These are phyloP conservation scores for Monochamus alternatus DNA, from an alignment of 2,888 invertebrate species.

Conservation along the genomic window DNA sequence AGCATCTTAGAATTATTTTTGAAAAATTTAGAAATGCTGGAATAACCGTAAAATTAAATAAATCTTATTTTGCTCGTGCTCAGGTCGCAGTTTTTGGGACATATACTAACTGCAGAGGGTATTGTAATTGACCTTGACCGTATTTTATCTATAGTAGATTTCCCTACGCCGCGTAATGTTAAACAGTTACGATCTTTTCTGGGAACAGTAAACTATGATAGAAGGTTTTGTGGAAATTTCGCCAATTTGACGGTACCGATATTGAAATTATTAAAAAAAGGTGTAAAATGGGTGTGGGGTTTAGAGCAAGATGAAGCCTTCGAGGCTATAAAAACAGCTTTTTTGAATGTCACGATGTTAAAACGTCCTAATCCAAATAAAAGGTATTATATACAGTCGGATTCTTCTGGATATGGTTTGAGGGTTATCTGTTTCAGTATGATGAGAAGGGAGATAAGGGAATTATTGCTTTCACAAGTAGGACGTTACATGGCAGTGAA, in stretches of 20 bases:
- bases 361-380: conserved; percentile 37
- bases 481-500: conserved; percentile 31
- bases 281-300: conserved; percentile 36
- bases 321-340: conserved; percentile 30
- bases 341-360: conserved; percentile 28
- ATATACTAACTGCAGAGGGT: neutral
- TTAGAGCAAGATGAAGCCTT: conserved; percentile 18
- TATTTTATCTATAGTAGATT: neutral
- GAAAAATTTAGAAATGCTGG: neutral
- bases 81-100: neutral
- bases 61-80: neutral
- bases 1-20: conserved; percentile 12
- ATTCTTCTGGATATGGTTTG: conserved; percentile 21
- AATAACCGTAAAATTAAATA: neutral
- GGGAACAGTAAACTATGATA: conserved; percentile 12
- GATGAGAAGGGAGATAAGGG: conserved; percentile 3
- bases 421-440: conserved; percentile 20
- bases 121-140: conserved; percentile 11
- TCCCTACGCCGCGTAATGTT: conserved; percentile 2
- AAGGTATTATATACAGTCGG: conserved; percentile 27
- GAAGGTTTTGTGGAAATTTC: conserved; percentile 1
- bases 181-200: conserved; percentile 17
- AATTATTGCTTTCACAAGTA: conserved; percentile 41
- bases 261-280: conserved; percentile 32
- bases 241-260: conserved; percentile 3